Evolutionary conservation across 2,888 invertebrate genomes (phyloP).

Genomic region (Epinotia bilunana): DNA sequence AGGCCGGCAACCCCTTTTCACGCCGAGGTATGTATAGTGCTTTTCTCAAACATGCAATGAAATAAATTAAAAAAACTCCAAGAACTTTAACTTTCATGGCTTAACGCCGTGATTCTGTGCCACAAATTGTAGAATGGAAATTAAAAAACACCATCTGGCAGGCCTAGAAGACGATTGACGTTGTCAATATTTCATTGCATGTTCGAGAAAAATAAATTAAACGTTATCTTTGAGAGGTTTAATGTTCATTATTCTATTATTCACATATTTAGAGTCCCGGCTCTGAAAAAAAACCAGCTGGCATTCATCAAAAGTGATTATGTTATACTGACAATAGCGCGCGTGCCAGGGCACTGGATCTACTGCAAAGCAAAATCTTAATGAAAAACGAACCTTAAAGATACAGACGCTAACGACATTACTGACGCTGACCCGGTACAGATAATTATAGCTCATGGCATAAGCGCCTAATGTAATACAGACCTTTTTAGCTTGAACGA

Average conservation of each 20-base stretch:
- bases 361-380: not conserved
- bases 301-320: conserved; percentile 31
- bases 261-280: not conserved
- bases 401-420: not conserved
- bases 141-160: too few relatives aligned
- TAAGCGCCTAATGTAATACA: not conserved
- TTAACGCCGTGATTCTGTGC: too few relatives aligned
- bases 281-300: not conserved
- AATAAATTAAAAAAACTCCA: too few relatives aligned
- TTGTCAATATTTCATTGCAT: too few relatives aligned
- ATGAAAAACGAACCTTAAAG: not conserved
- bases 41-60: too few relatives aligned
- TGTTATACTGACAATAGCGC: conserved; percentile 24
- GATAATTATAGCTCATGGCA: not conserved
- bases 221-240: not conserved
- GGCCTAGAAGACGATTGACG: too few relatives aligned
- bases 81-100: too few relatives aligned
- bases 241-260: not conserved
- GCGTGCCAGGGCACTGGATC: not conserved
- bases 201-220: not conserved
- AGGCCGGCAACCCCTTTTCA: too few relatives aligned
- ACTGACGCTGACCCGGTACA: not conserved
- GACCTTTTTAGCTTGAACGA: conserved; percentile 1
- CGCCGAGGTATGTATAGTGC: too few relatives aligned
- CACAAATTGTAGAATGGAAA: too few relatives aligned